Evolutionary conservation across 1,140 invertebrate genomes (phyloP).

Genomic region (silkworm (Bombyx mori)): ASM3026992v2 NC_085123.1:13643001-13643500

Average conservation of each 20-base stretch:
- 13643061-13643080: conserved; percentile 40
- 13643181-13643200: too few species aligned
- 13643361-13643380: not conserved
- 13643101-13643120: too few species aligned
- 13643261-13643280: too few species aligned
- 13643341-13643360: not conserved
- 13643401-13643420: too few species aligned
- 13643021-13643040: conserved; percentile 67
- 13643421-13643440: not conserved
- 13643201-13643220: too few species aligned
- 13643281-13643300: not conserved
- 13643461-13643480: not conserved
- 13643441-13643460: not conserved
- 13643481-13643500: too few species aligned
- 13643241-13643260: too few species aligned
- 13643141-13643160: too few species aligned
- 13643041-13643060: conserved; percentile 43
- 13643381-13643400: not conserved
- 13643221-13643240: too few species aligned
- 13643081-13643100: too few species aligned
- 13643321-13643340: not conserved
- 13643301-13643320: not conserved
- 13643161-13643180: too few species aligned
- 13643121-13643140: too few species aligned
- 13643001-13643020: conserved; percentile 59